phyloP scores from a whole-genome alignment of 2,888 invertebrate genomes.

The Orthosia gracilis region DNA sequence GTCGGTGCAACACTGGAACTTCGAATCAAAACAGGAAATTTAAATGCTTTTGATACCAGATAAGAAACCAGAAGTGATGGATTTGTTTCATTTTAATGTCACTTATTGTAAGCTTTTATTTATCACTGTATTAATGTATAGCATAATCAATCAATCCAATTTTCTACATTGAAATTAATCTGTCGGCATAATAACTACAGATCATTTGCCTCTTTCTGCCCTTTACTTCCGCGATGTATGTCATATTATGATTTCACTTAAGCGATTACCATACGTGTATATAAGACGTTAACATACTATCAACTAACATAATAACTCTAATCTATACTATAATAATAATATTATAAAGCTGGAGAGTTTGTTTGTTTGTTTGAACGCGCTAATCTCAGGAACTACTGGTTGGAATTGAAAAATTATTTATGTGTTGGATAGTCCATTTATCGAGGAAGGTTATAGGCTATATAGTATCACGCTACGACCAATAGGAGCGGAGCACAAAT shows the following conservation, averaged over 20 bases:
- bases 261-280: too few species aligned
- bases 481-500: too few species aligned
- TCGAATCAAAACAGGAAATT: conserved; percentile 33
- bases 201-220: conserved; percentile 26
- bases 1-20: conserved; percentile 15
- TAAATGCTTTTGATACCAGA: conserved; percentile 10
- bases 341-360: too few species aligned
- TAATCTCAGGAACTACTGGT: too few species aligned
- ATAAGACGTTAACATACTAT: background rate
- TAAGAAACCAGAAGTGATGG: conserved; percentile 2
- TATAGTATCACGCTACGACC: too few species aligned
- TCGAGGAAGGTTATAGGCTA: too few species aligned
- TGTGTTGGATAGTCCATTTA: too few species aligned
- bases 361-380: too few species aligned
- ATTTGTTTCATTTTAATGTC: background rate
- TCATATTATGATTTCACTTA: background rate
- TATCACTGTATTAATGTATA: background rate
- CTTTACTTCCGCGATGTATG: conserved; percentile 29
- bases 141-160: conserved; percentile 46
- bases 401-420: too few species aligned
- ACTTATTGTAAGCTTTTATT: conserved; percentile 14
- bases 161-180: conserved; percentile 32
- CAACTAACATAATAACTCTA: conserved; percentile 1
- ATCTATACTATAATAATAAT: too few species aligned
- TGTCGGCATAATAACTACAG: conserved; percentile 7